Conservation (phyloP, 2,888 invertebrate species). For the Axea sp. region DNA sequence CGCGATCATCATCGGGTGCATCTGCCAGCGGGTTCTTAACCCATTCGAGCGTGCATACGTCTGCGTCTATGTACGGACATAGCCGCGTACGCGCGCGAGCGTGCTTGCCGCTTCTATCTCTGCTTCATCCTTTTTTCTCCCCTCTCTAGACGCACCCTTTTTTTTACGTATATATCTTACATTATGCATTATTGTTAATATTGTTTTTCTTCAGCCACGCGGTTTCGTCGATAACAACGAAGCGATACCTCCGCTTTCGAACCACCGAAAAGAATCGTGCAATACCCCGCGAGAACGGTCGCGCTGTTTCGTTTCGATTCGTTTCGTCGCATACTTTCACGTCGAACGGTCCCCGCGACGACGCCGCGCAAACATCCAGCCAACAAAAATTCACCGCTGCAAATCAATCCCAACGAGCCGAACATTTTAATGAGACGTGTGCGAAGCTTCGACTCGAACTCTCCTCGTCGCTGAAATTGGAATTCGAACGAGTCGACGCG, state of each 20-base stretch:
- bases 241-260: too few relatives aligned
- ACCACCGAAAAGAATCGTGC: slow-evolving; percentile 13
- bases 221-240: too few relatives aligned
- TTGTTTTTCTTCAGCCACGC: neutral
- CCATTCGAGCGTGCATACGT: slow-evolving; percentile 39
- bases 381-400: slow-evolving; percentile 43
- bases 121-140: slow-evolving; percentile 8
- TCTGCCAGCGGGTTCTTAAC: slow-evolving; percentile 72
- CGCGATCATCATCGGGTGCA: slow-evolving; percentile 77
- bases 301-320: slow-evolving; percentile 18
- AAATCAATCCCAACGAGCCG: slow-evolving; percentile 56
- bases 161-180: neutral
- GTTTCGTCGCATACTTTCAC: slow-evolving; percentile 48
- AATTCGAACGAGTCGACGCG: slow-evolving; percentile 25
- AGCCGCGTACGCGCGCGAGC: neutral
- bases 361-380: slow-evolving; percentile 18
- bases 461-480: slow-evolving; percentile 18
- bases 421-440: slow-evolving; percentile 53
- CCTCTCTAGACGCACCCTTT: neutral
- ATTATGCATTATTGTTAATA: too few relatives aligned
- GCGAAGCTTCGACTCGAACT: slow-evolving; percentile 16
- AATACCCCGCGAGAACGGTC: slow-evolving; percentile 43
- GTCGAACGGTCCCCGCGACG: slow-evolving; percentile 36
- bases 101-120: slow-evolving; percentile 38
- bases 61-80: neutral